A percentile compares a stretch with the other conserved stretches of the same genome.
These are phyloP conservation scores for Norana najaformis DNA, from an alignment of 2,888 invertebrate genomes.

Conservation along the genomic window DNA sequence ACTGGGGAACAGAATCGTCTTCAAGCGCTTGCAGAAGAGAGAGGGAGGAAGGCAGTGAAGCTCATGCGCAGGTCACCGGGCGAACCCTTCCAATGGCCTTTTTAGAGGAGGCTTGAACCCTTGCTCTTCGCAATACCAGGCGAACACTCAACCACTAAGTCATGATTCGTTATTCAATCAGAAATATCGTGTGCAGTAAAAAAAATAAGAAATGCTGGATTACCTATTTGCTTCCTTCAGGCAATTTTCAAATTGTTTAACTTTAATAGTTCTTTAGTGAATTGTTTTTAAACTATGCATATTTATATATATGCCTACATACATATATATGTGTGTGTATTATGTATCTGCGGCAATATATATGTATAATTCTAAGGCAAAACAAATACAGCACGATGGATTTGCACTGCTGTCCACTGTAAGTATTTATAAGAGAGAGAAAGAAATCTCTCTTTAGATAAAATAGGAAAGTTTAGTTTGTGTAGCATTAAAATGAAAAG, in stretches of 20 bases:
- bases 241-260: background rate
- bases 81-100: too few relatives aligned
- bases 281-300: too few relatives aligned
- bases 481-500: background rate
- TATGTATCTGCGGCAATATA: too few relatives aligned
- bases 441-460: too few relatives aligned
- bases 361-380: too few relatives aligned
- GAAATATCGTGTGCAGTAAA: background rate
- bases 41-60: too few relatives aligned
- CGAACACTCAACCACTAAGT: background rate
- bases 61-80: too few relatives aligned
- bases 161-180: background rate
- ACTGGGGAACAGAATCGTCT: too few relatives aligned
- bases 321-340: too few relatives aligned
- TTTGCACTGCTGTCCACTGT: background rate
- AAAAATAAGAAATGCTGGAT: background rate
- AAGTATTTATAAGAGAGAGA: background rate
- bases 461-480: background rate
- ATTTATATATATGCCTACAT: too few relatives aligned
- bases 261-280: too few relatives aligned
- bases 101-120: background rate
- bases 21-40: too few relatives aligned
- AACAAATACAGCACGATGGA: background rate
- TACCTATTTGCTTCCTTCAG: background rate
- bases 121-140: background rate